Evolutionary conservation across 2,888 invertebrate genomes (phyloP).

Genomic region (Pammene fasciana): DNA sequence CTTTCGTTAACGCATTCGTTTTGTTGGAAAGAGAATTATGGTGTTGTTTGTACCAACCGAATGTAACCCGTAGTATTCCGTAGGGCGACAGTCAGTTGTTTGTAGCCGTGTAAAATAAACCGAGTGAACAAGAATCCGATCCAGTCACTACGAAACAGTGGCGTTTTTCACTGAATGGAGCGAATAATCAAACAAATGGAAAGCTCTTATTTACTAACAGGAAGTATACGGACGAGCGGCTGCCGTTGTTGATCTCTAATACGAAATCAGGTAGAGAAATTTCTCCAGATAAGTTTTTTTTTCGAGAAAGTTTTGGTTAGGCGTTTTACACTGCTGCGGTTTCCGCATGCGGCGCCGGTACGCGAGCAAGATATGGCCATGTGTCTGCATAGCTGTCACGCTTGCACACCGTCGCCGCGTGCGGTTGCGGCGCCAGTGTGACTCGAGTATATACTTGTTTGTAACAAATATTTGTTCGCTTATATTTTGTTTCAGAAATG

Average conservation of each 20-base stretch:
- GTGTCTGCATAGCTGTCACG: too few species aligned
- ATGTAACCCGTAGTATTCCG: slow-evolving; percentile 7
- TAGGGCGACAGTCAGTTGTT: slow-evolving; percentile 15
- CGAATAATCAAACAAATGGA: slow-evolving; percentile 35
- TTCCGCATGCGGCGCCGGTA: too few species aligned
- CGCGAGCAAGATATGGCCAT: too few species aligned
- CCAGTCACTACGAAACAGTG: slow-evolving; percentile 1
- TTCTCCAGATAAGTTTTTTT: too few species aligned
- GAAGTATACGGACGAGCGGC: not conserved
- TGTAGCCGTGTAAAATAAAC: slow-evolving; percentile 20
- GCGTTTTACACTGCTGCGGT: too few species aligned
- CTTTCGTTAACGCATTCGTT: slow-evolving; percentile 17
- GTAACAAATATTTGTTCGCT: too few species aligned
- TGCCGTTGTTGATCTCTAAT: slow-evolving; percentile 18
- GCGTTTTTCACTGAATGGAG: slow-evolving; percentile 26
- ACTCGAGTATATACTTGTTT: too few species aligned
- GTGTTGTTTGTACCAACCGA: slow-evolving; percentile 1
- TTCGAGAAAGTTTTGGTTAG: too few species aligned
- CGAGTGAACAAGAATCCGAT: slow-evolving; percentile 10
- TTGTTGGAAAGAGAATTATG: slow-evolving; percentile 24
- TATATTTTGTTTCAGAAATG: too few species aligned
- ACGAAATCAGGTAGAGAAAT: slow-evolving; percentile 13
- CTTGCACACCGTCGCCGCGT: too few species aligned
- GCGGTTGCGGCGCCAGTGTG: too few species aligned
- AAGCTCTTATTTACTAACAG: slow-evolving; percentile 20